phyloP scores from a whole-genome alignment of 2,888 invertebrate genomes.

The Tenthredo mesomela region DNA sequence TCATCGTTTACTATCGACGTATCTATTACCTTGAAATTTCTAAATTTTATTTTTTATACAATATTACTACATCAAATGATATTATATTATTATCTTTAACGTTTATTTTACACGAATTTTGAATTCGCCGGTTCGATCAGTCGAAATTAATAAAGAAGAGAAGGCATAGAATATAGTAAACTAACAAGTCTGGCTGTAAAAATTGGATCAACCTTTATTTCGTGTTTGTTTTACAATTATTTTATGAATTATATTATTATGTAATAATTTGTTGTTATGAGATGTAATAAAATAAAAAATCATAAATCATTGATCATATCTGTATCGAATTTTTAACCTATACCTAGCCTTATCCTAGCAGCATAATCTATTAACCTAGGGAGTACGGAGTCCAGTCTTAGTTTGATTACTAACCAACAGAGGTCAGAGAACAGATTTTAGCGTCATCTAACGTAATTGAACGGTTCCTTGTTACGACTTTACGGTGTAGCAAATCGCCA shows the following conservation, averaged over 20 bases:
- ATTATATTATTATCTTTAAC: neutral
- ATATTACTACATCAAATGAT: neutral
- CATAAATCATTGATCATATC: neutral
- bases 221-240: neutral
- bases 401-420: neutral
- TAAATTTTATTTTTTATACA: no score
- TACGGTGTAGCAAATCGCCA: neutral
- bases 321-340: neutral
- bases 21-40: conserved; percentile 47
- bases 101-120: neutral
- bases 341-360: neutral
- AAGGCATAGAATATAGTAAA: neutral
- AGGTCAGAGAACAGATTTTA: neutral
- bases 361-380: neutral
- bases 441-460: neutral
- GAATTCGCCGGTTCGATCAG: conserved; percentile 31
- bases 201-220: neutral
- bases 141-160: neutral
- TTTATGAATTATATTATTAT: neutral
- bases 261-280: neutral
- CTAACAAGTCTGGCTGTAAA: neutral
- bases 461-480: neutral
- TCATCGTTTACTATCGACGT: neutral
- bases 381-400: neutral
- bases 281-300: neutral